Evolutionary conservation across 2,888 invertebrate species (phyloP).

Genomic region (Abrostola tripartita): DNA sequence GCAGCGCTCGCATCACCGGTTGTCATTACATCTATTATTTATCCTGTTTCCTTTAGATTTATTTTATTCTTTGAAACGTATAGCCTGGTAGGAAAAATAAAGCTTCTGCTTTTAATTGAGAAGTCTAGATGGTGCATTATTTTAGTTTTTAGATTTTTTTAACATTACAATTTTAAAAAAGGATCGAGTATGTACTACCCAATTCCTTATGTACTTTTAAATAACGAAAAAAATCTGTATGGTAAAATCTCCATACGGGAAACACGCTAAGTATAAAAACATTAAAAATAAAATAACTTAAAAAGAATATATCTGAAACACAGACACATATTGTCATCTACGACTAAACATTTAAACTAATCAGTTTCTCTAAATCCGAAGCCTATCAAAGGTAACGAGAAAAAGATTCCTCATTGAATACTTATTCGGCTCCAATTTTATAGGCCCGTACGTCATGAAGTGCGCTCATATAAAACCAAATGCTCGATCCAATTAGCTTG

Average conservation of each 20-base stretch:
- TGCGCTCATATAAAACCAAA: constrained; percentile 59
- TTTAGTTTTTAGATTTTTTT: too few species aligned
- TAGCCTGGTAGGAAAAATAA: constrained; percentile 12
- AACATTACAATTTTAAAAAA: too few species aligned
- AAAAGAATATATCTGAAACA: not conserved
- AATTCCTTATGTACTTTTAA: too few species aligned
- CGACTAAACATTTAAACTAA: constrained; percentile 31
- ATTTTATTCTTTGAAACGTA: constrained; percentile 36
- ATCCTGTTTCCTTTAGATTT: constrained; percentile 49
- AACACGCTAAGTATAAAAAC: too few species aligned
- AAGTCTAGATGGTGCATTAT: too few species aligned
- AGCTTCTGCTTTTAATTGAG: too few species aligned
- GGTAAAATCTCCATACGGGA: too few species aligned
- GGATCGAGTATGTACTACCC: too few species aligned
- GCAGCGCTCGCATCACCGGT: constrained; percentile 29
- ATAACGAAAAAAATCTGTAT: too few species aligned
- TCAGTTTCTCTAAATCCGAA: constrained; percentile 36
- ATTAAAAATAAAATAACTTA: constrained; percentile 3
- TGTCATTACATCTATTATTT: constrained; percentile 46
- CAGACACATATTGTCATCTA: not conserved
- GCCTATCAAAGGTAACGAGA: constrained; percentile 41
- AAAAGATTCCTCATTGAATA: constrained; percentile 52
- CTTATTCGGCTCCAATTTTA: constrained; percentile 50
- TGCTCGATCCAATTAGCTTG: constrained; percentile 64
- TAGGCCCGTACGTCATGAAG: constrained; percentile 55